Evolutionary conservation across 2,797 vertebrate genomes (phyloP).

Genomic region (Spea hammondii): DNA sequence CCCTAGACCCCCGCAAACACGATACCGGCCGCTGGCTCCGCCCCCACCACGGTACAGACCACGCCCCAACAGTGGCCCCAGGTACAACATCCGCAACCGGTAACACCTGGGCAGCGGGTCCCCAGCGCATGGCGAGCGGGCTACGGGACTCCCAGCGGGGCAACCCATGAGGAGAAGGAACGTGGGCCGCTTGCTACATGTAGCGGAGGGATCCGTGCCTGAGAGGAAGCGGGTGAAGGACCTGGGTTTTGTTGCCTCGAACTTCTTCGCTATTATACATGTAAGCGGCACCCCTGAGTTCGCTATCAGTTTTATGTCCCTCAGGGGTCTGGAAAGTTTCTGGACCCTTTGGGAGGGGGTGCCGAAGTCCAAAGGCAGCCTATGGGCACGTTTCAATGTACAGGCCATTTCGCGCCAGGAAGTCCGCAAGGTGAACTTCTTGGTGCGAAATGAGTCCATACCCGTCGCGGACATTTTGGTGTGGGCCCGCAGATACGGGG

Average conservation of each 20-base stretch:
- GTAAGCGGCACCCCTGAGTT: background rate
- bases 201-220: too few relatives aligned
- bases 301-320: background rate
- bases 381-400: background rate
- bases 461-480: background rate
- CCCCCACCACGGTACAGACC: too few relatives aligned
- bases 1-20: too few relatives aligned
- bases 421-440: background rate
- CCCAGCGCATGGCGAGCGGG: too few relatives aligned
- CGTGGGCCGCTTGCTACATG: too few relatives aligned
- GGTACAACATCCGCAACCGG: too few relatives aligned
- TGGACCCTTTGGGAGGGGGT: background rate
- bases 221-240: background rate
- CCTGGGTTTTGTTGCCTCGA: background rate
- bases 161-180: too few relatives aligned
- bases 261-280: background rate
- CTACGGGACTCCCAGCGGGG: too few relatives aligned
- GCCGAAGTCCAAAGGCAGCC: too few relatives aligned
- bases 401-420: background rate
- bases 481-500: background rate
- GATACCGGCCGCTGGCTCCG: too few relatives aligned
- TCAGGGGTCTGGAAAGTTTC: background rate
- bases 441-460: background rate
- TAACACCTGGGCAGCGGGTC: too few relatives aligned
- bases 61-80: too few relatives aligned